These are phyloP conservation scores for Autographa pulchrina DNA, from an alignment of 2,888 invertebrate genomes.

Conservation along the genomic window DNA sequence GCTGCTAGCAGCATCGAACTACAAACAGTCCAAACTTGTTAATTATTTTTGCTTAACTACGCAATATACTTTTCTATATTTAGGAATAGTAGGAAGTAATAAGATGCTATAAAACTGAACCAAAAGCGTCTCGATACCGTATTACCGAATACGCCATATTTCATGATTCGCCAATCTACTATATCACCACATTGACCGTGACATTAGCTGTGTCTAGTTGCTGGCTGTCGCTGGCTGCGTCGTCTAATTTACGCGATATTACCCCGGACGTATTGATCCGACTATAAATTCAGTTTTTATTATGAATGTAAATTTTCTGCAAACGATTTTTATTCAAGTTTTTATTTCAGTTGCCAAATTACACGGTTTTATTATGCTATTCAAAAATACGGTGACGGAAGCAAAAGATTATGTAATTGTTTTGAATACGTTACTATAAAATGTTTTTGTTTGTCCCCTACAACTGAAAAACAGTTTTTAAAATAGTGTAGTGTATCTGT, in stretches of 20 bases:
- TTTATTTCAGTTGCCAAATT: conserved; percentile 30
- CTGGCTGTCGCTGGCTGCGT: no score
- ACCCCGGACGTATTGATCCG: not conserved
- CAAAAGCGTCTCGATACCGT: not conserved
- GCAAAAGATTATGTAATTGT: not conserved
- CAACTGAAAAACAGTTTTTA: conserved; percentile 16
- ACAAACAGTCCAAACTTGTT: not conserved
- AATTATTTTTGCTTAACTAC: not conserved
- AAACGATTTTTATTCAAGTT: not conserved
- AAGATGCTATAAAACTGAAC: conserved; percentile 7
- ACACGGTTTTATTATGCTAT: conserved; percentile 21
- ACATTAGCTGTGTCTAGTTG: conserved; percentile 58
- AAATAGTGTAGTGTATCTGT: not conserved
- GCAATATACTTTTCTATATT: not conserved
- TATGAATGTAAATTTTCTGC: conserved; percentile 4
- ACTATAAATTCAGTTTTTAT: conserved; percentile 16
- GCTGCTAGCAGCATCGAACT: no score
- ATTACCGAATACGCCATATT: conserved; percentile 17
- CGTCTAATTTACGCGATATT: conserved; percentile 18
- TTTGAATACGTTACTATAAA: not conserved
- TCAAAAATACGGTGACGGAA: conserved; percentile 14
- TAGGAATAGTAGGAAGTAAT: conserved; percentile 2
- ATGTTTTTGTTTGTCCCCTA: conserved; percentile 12
- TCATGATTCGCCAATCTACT: conserved; percentile 38
- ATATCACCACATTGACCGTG: conserved; percentile 53